These are phyloP conservation scores for Mimumesa dahlbomi DNA, from an alignment of 2,888 invertebrate species.

Conservation along the genomic window DNA sequence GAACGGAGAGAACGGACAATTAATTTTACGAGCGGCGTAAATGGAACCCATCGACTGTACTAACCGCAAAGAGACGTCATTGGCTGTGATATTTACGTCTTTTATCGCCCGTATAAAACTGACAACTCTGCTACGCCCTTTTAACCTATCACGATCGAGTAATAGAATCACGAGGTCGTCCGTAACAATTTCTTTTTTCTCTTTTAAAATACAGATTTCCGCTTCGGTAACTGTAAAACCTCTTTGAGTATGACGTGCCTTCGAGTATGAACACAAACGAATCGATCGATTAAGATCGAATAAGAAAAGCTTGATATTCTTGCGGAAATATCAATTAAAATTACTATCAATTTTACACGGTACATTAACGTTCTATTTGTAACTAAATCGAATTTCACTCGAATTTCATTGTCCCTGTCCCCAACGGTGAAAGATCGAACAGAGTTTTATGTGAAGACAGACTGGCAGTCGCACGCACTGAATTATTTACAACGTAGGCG, in stretches of 20 bases:
- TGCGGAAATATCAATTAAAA: too few species aligned
- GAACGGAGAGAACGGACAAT: slow-evolving; percentile 45
- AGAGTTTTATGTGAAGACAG: not conserved
- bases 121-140: slow-evolving; percentile 10
- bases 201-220: slow-evolving; percentile 1
- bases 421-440: too few species aligned
- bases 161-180: slow-evolving; percentile 7
- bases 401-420: too few species aligned
- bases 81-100: slow-evolving; percentile 42
- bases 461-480: slow-evolving; percentile 12
- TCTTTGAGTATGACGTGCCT: too few species aligned
- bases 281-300: too few species aligned
- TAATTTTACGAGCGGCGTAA: slow-evolving; percentile 57
- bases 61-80: slow-evolving; percentile 24
- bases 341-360: too few species aligned
- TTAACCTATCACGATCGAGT: slow-evolving; percentile 17
- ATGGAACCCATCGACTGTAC: slow-evolving; percentile 38
- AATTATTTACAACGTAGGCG: slow-evolving; percentile 42
- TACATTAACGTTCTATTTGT: too few species aligned
- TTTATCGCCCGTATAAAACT: slow-evolving; percentile 35
- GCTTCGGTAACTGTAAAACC: not conserved
- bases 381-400: too few species aligned
- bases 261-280: too few species aligned
- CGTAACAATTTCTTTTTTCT: too few species aligned
- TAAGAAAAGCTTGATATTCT: too few species aligned